phyloP scores from a whole-genome alignment of 2,797 vertebrate genomes.

The Eutrigla gurnardus region DNA sequence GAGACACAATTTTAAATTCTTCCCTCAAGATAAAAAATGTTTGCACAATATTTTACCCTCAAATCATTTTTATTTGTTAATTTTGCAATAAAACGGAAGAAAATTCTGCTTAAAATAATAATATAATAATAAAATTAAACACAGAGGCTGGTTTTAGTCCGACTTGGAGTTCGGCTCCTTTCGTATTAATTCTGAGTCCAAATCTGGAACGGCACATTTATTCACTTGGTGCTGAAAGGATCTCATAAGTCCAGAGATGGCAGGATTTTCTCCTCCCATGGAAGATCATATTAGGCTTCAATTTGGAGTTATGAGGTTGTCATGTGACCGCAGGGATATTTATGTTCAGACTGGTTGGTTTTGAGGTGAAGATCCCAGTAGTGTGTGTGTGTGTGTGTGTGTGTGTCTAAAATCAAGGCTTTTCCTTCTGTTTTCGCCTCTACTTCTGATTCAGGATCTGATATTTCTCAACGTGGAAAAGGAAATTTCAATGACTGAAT shows the following conservation, averaged over 20 bases:
- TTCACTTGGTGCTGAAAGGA: conserved; percentile 45
- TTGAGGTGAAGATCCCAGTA: conserved; percentile 36
- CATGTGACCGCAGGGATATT: conserved; percentile 68
- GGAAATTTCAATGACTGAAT: background rate
- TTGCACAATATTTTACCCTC: background rate
- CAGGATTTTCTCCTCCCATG: conserved; percentile 45
- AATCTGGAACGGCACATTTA: conserved; percentile 57
- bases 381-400: background rate
- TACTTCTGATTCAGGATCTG: conserved; percentile 4
- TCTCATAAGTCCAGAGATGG: conserved; percentile 58
- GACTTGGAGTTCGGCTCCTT: background rate
- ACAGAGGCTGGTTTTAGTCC: background rate
- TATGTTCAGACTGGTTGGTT: conserved; percentile 52
- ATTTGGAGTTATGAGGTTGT: conserved; percentile 71
- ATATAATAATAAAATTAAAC: background rate
- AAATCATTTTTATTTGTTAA: background rate
- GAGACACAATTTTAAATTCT: background rate
- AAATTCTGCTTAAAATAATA: background rate
- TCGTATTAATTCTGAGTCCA: conserved; percentile 13
- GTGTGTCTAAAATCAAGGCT: background rate
- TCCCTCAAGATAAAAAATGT: background rate
- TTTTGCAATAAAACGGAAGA: background rate
- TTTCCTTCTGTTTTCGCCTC: conserved; percentile 1
- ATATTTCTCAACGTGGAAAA: background rate
- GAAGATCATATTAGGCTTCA: conserved; percentile 68